Percentiles rank a stretch among this genome's conserved stretches.
phyloP scores from a whole-genome alignment of 2,113 vertebrate genomes.

The Drymodes brunneopygia region DNA sequence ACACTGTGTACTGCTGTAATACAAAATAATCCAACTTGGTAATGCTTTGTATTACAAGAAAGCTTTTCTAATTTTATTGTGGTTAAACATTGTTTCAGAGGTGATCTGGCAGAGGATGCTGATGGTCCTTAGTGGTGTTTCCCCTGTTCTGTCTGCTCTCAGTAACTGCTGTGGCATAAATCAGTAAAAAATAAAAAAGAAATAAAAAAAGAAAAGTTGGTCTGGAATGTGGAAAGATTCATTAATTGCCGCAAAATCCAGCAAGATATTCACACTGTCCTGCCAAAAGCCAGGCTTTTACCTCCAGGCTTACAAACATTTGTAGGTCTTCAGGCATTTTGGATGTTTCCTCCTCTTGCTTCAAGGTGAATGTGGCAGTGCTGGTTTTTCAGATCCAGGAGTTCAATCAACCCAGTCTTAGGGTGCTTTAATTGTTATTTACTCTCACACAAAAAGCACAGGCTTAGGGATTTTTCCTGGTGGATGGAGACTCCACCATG shows the following conservation, averaged over 20 bases:
- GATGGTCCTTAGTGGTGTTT: neutral
- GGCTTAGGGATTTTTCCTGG: neutral
- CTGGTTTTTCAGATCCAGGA: neutral
- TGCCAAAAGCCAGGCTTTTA: neutral
- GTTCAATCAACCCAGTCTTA: neutral
- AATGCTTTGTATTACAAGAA: neutral
- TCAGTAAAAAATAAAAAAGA: too few species aligned
- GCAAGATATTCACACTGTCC: neutral
- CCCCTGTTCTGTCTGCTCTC: too few species aligned
- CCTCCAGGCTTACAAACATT: neutral
- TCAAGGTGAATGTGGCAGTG: neutral
- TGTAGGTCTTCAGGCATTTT: neutral
- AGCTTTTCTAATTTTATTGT: neutral
- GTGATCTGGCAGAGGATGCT: neutral
- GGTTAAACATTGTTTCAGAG: neutral
- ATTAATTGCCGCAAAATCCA: neutral
- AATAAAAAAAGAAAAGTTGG: neutral
- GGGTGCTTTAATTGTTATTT: neutral
- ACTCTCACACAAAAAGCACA: neutral
- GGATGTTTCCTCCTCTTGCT: neutral
- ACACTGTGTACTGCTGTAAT: neutral
- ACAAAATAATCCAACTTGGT: neutral
- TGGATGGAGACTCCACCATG: neutral
- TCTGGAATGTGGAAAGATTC: neutral
- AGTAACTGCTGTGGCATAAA: neutral